These are phyloP conservation scores for Mormyrus hasselquistii DNA, from an alignment of 2,797 vertebrate species.

Conservation along the genomic window DNA sequence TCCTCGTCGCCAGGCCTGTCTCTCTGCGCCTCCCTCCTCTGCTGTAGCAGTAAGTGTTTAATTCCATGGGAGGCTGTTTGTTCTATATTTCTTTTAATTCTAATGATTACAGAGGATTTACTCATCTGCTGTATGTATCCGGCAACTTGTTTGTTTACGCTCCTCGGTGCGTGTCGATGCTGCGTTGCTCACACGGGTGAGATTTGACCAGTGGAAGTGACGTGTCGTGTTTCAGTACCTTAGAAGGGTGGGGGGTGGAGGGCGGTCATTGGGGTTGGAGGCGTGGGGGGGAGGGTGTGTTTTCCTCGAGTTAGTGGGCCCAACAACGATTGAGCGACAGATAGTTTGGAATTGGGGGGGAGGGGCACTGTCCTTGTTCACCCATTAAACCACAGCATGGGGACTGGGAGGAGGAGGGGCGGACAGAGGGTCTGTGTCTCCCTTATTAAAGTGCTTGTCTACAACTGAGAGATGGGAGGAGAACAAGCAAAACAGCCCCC, in stretches of 20 bases:
- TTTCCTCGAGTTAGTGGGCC: background rate
- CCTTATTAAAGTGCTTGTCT: background rate
- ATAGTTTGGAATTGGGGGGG: too few species aligned
- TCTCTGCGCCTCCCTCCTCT: slow-evolving; percentile 16
- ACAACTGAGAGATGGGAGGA: background rate
- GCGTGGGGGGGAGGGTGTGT: background rate
- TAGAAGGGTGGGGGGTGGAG: slow-evolving; percentile 27
- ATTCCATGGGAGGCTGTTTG: slow-evolving; percentile 7
- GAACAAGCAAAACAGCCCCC: background rate
- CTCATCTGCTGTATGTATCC: slow-evolving; percentile 2
- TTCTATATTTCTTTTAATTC: slow-evolving; percentile 19
- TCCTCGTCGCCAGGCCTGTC: background rate
- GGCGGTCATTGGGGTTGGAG: too few species aligned
- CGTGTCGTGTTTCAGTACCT: slow-evolving; percentile 31
- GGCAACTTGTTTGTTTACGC: slow-evolving; percentile 10
- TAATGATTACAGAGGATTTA: slow-evolving; percentile 20
- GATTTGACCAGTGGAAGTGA: slow-evolving; percentile 48
- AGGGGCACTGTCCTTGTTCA: background rate
- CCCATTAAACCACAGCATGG: background rate
- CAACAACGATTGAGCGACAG: background rate
- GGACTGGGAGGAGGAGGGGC: background rate
- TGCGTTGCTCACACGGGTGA: slow-evolving; percentile 20
- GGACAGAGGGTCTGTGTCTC: background rate
- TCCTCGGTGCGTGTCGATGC: background rate
- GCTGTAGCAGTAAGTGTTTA: slow-evolving; percentile 33